Evolutionary conservation across 1,140 invertebrate genomes (phyloP), one percentile per base, ranked within the genome.

Genomic region (Drosophila tani): DNA sequence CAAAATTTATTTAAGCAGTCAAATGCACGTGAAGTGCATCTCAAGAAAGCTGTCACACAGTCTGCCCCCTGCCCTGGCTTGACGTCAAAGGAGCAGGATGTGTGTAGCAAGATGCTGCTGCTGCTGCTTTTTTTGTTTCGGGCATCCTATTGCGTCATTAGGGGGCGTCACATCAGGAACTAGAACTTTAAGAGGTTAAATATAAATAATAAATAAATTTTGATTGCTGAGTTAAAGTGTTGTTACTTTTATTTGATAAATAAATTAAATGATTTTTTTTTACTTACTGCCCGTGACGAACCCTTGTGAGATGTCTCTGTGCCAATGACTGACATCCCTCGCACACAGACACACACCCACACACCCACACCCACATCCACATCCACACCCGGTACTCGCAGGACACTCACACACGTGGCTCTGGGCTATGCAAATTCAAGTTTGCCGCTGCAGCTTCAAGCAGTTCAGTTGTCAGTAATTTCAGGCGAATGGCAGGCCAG

Each of bases 1-100:
- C 81, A 85, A 90, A 88, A 88, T 90, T 85, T 88, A 88, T 90
- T 90, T 88, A 84, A 85, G 81, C 85, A 90, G 84, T 88, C 85
- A 88, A 88, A 84, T 88, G 84, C 84, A 88, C 84, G 85, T 88
- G 84, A 88, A 88, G 85, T 90, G 81, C 81, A 81, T 84, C 78
- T 83, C 78, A 84, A 75, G 81, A 84, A 87, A 88, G 81, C 84
- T 88, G 84, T 88, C 84, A 84, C 66, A 86, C 65, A 57, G 70
- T 71, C 40, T 68, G n/a, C 38, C 53, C 19, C 7, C 41, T 17
- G 9, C 17, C 15, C 0, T 21, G 15, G 35, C 19, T 35, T 40
- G 50, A 45, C 29, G 65, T 51, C 29, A 49, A 41, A 58, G 32
- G 46, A 50, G 35, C 35, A 45, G 45, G 66, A 60, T 43, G 60